phyloP scores from a whole-genome alignment of 2,113 vertebrate species.

The Lophochroa leadbeateri region DNA sequence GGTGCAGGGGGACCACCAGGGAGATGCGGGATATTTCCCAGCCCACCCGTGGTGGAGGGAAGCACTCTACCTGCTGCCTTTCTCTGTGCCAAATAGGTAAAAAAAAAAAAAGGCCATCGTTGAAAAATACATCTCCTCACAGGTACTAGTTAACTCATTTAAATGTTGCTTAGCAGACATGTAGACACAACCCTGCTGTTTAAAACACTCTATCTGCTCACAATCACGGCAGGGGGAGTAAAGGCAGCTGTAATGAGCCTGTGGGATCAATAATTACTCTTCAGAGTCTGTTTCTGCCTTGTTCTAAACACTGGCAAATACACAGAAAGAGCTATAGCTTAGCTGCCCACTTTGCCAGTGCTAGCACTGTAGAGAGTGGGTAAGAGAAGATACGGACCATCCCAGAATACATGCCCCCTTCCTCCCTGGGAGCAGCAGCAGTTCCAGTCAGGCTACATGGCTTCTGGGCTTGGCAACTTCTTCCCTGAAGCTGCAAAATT shows the following conservation, averaged over 20 bases:
- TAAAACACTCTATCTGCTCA: not conserved
- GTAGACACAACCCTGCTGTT: conserved; percentile 17
- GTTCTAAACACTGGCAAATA: not conserved
- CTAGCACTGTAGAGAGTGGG: not conserved
- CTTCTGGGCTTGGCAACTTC: not conserved
- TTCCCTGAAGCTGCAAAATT: not conserved
- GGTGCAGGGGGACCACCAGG: not conserved
- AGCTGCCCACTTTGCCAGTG: not conserved
- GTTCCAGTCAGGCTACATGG: rapidly evolving
- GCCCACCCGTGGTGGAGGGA: not conserved
- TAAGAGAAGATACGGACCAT: not conserved
- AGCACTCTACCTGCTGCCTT: not conserved
- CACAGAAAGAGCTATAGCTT: not conserved
- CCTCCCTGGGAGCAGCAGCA: not conserved
- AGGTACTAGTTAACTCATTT: conserved; percentile 22
- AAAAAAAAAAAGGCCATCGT: rapidly evolving
- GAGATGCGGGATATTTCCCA: rapidly evolving
- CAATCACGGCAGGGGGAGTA: conserved; percentile 18
- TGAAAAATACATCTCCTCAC: not conserved
- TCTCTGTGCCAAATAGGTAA: not conserved
- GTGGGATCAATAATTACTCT: conserved; percentile 6
- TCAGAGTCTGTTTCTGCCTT: not conserved
- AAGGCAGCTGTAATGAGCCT: not conserved
- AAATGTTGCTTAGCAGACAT: conserved; percentile 9
- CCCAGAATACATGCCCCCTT: not conserved